Conservation (phyloP, 2,113 vertebrate genomes). For the Prunella himalayana region DNA sequence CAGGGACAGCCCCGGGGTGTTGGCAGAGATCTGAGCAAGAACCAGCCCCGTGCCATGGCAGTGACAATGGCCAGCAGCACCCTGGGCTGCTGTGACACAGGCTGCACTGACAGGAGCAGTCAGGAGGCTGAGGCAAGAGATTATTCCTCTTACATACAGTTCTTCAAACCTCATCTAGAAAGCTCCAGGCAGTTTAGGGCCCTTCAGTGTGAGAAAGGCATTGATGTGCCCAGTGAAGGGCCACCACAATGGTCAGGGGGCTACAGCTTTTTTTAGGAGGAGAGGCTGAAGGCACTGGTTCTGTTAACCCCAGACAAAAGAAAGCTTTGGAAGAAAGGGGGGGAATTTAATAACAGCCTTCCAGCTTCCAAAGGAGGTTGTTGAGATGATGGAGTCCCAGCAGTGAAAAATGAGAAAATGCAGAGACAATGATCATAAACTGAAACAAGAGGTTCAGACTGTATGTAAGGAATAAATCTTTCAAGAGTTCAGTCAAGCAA, state of each 20-base stretch:
- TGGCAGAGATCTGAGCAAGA: not conserved
- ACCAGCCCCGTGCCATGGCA: not conserved
- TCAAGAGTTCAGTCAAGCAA: not conserved
- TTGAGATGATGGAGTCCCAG: not conserved
- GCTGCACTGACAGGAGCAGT: not conserved
- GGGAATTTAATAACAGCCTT: not conserved
- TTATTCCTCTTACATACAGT: not conserved
- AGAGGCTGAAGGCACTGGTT: not conserved
- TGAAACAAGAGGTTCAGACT: not conserved
- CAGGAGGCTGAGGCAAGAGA: not conserved
- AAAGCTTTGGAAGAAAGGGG: not conserved
- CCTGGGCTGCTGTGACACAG: not conserved
- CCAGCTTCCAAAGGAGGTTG: not conserved
- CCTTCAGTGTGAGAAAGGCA: not conserved
- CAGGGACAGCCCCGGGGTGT: not conserved
- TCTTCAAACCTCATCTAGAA: not conserved
- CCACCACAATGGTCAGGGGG: not conserved
- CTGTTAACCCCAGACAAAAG: not conserved
- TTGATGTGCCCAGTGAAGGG: accelerated
- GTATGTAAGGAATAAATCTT: not conserved
- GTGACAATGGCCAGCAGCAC: accelerated
- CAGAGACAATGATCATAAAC: not conserved
- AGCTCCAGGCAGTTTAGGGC: not conserved
- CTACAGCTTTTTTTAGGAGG: not conserved
- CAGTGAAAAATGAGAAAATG: not conserved